These are phyloP conservation scores for Neotoxoptera formosana DNA, from an alignment of 1,140 invertebrate genomes.

Conservation along the genomic window DNA sequence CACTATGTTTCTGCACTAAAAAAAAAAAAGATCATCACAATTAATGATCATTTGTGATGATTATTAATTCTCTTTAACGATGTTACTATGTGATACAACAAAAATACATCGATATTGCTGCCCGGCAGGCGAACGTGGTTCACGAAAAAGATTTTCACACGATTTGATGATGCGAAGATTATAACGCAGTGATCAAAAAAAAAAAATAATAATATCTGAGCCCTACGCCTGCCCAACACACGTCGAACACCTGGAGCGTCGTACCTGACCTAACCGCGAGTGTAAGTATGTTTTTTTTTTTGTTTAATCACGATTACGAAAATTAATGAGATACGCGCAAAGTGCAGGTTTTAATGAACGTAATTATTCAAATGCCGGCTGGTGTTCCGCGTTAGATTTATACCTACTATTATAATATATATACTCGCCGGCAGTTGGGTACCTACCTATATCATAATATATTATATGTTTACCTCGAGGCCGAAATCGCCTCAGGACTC, in stretches of 20 bases:
- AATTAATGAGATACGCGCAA: conserved; percentile 9
- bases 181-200: not conserved
- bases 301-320: conserved; percentile 39
- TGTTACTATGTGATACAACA: not conserved
- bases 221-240: not conserved
- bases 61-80: not conserved
- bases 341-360: conserved; percentile 30
- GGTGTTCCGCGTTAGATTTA: not conserved
- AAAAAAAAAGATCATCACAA: no score
- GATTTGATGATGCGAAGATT: not conserved
- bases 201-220: not conserved
- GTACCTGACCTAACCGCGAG: not conserved
- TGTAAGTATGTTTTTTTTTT: not conserved
- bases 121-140: not conserved
- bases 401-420: not conserved
- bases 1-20: not conserved
- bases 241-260: conserved; percentile 9
- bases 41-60: not conserved
- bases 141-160: not conserved
- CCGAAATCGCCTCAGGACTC: not conserved
- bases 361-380: conserved; percentile 2
- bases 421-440: not conserved
- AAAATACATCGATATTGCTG: not conserved
- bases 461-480: not conserved
- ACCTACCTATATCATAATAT: not conserved